A percentile compares a stretch with the other conserved stretches of the same genome.
Conservation (phyloP, 2,797 vertebrate genomes). For the Odontamblyopus lacepedii region DNA sequence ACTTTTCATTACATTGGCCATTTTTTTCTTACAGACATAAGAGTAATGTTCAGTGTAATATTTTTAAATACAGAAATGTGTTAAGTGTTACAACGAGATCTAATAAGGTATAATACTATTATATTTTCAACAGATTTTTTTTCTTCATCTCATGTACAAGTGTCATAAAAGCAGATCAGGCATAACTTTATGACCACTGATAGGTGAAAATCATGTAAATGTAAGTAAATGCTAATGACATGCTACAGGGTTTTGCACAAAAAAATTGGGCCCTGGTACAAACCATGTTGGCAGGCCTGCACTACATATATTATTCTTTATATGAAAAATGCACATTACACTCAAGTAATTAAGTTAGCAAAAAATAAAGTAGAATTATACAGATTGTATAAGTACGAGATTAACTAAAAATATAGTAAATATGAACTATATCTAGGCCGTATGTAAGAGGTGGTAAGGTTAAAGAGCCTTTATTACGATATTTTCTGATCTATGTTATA, state of each 20-base stretch:
- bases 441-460: no score
- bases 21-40: conserved; percentile 38
- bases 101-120: conserved; percentile 26
- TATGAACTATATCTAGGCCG: no score
- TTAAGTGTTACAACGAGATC: conserved; percentile 26
- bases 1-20: conserved; percentile 39
- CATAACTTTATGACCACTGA: conserved; percentile 9
- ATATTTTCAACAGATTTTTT: conserved; percentile 17
- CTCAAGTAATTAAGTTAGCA: no score
- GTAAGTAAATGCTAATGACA: not conserved
- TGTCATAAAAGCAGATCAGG: not conserved
- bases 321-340: not conserved
- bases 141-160: conserved; percentile 20
- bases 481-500: no score
- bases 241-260: no score
- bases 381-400: no score
- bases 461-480: no score
- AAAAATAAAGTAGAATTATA: no score
- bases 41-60: conserved; percentile 46
- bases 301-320: no score
- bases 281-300: no score
- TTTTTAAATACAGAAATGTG: conserved; percentile 33
- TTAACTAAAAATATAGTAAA: no score
- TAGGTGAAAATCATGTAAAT: not conserved
- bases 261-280: no score